Percentiles rank a stretch among this genome's conserved stretches.
phyloP scores from a whole-genome alignment of 2,888 invertebrate genomes.

The Sarcophaga caerulescens region DNA sequence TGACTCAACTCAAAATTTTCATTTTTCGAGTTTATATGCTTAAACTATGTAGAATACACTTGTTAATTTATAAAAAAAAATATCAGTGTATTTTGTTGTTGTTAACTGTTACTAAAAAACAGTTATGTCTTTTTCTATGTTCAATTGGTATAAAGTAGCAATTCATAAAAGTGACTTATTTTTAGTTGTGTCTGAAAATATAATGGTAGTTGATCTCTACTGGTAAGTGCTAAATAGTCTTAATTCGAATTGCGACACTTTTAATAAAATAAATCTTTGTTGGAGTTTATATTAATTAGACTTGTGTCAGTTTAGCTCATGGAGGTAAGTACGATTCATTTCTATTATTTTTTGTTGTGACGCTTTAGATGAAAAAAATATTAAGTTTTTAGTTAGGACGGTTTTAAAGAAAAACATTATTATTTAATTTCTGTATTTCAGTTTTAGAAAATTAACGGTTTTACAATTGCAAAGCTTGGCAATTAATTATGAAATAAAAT shows the following conservation, averaged over 20 bases:
- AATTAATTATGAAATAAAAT: slow-evolving; percentile 27
- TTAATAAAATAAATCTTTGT: slow-evolving; percentile 30
- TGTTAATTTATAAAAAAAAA: too few relatives aligned
- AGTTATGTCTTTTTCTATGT: too few relatives aligned
- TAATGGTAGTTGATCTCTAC: too few relatives aligned
- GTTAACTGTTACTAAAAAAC: too few relatives aligned
- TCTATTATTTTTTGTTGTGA: neutral
- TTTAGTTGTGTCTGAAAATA: too few relatives aligned
- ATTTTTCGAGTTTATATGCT: too few relatives aligned
- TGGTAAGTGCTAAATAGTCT: neutral
- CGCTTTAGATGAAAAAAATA: slow-evolving; percentile 4
- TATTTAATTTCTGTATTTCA: slow-evolving; percentile 8
- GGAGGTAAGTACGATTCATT: neutral
- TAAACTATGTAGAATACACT: too few relatives aligned
- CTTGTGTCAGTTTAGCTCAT: slow-evolving; percentile 23
- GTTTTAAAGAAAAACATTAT: neutral
- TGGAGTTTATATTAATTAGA: slow-evolving; percentile 20
- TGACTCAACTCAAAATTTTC: too few relatives aligned
- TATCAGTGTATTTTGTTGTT: too few relatives aligned
- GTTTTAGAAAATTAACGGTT: slow-evolving; percentile 4
- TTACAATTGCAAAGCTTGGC: slow-evolving; percentile 19
- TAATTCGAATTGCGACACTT: slow-evolving; percentile 26
- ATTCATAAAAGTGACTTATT: too few relatives aligned
- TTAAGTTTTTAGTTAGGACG: neutral
- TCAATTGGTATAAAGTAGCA: too few relatives aligned